phyloP scores from a whole-genome alignment of 2,113 vertebrate species.

The Dromiciops gliroides region DNA sequence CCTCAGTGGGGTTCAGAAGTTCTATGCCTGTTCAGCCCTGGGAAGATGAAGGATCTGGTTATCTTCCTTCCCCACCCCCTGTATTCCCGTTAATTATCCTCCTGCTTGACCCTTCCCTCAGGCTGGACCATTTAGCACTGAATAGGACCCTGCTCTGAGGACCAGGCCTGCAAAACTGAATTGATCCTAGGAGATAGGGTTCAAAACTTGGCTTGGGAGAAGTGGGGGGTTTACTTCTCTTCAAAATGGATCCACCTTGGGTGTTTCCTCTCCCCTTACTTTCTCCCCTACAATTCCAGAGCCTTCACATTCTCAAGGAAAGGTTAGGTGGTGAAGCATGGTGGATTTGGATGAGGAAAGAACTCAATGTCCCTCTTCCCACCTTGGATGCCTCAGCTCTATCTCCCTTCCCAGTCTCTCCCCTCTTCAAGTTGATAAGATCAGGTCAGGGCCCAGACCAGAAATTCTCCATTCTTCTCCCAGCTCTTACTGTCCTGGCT shows the following conservation, averaged over 20 bases:
- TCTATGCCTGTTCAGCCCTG: not conserved
- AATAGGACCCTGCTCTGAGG: not conserved
- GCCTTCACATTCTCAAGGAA: not conserved
- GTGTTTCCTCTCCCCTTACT: not conserved
- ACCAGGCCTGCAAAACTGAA: not conserved
- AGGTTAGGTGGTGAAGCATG: not conserved
- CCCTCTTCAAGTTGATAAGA: not conserved
- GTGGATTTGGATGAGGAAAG: not conserved
- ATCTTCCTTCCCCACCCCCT: not conserved
- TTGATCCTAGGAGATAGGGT: not conserved
- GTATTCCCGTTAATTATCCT: conserved; percentile 31
- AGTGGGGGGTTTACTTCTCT: not conserved
- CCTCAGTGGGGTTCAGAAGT: not conserved
- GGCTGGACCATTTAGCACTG: not conserved
- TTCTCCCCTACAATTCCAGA: not conserved
- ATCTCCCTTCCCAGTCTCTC: not conserved
- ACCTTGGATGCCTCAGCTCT: not conserved
- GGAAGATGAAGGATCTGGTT: not conserved
- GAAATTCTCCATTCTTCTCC: conserved; percentile 35
- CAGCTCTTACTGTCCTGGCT: not conserved
- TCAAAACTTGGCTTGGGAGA: not conserved
- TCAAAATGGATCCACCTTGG: not conserved
- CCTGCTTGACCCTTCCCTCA: conserved; percentile 12
- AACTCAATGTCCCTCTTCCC: not conserved
- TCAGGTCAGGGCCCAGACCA: conserved; percentile 32